Evolutionary conservation across 2,888 invertebrate species (phyloP).

Genomic region (Acanthococcus lagerstroemiae): DNA sequence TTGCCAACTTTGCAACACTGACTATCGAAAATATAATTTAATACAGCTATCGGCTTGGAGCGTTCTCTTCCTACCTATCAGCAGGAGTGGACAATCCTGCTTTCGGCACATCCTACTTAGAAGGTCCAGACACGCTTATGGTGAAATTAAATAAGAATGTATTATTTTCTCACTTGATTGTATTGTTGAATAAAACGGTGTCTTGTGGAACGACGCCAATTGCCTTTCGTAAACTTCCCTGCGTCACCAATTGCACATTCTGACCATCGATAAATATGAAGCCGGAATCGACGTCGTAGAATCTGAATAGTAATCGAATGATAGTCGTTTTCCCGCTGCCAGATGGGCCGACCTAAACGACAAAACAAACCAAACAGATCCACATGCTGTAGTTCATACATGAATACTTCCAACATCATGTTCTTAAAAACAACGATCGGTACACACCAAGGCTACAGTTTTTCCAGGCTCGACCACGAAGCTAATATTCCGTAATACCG

Average conservation of each 20-base stretch:
- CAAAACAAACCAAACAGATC: background rate
- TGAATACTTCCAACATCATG: background rate
- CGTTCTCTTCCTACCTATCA: too few relatives aligned
- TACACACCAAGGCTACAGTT: slow-evolving; percentile 64
- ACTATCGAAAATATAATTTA: too few relatives aligned
- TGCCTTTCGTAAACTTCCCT: slow-evolving; percentile 68
- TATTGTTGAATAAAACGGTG: slow-evolving; percentile 88
- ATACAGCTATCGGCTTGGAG: too few relatives aligned
- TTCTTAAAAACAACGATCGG: too few relatives aligned
- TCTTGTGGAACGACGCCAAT: slow-evolving; percentile 97
- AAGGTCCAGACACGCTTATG: too few relatives aligned
- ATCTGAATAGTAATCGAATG: slow-evolving; percentile 85
- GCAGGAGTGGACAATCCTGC: too few relatives aligned
- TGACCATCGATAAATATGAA: slow-evolving; percentile 79
- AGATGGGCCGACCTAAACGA: slow-evolving; percentile 66
- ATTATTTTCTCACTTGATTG: slow-evolving; percentile 59
- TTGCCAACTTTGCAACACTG: too few relatives aligned
- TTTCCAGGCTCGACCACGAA: slow-evolving; percentile 73
- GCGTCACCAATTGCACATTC: slow-evolving; percentile 74
- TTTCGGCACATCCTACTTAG: too few relatives aligned
- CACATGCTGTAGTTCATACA: background rate
- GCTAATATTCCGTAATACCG: slow-evolving; percentile 64
- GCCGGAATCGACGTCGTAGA: slow-evolving; percentile 88
- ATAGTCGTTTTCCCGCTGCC: slow-evolving; percentile 95
- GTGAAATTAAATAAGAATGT: too few relatives aligned